Conservation (phyloP, 2,888 invertebrate genomes). For the Mythimna lalbum region DNA sequence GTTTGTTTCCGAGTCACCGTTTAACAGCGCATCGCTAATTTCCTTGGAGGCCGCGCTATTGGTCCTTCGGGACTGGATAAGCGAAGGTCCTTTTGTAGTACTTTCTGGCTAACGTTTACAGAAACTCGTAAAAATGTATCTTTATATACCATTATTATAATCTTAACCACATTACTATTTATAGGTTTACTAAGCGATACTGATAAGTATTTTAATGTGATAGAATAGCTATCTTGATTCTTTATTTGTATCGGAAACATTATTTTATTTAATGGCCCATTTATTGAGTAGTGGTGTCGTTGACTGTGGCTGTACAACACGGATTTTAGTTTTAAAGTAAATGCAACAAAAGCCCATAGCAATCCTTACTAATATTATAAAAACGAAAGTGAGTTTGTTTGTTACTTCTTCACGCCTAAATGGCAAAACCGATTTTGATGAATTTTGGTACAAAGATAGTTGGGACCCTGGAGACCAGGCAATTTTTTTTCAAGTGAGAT, state of each 20-base stretch:
- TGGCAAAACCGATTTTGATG: too few species aligned
- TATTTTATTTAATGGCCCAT: slow-evolving; percentile 14
- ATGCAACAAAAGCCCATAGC: too few species aligned
- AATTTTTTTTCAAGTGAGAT: too few species aligned
- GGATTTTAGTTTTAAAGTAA: too few species aligned
- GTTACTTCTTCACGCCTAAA: too few species aligned
- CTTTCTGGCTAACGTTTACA: slow-evolving; percentile 23
- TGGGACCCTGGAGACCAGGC: too few species aligned
- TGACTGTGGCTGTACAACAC: not conserved
- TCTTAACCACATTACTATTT: slow-evolving; percentile 43
- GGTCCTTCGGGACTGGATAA: slow-evolving; percentile 48
- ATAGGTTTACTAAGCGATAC: slow-evolving; percentile 8
- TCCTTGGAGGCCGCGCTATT: slow-evolving; percentile 49
- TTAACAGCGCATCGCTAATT: slow-evolving; percentile 48
- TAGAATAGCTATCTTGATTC: not conserved
- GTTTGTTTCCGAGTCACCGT: slow-evolving; percentile 34
- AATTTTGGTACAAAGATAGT: too few species aligned
- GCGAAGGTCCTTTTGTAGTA: slow-evolving; percentile 27
- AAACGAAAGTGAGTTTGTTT: too few species aligned
- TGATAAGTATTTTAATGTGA: slow-evolving; percentile 18
- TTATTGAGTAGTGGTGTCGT: slow-evolving; percentile 7
- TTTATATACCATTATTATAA: slow-evolving; percentile 16
- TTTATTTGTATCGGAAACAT: slow-evolving; percentile 13
- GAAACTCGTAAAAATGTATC: slow-evolving; percentile 36
- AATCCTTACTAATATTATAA: too few species aligned